Evolutionary conservation across 2,888 invertebrate genomes (phyloP).

Genomic region (Nebria brevicollis): DNA sequence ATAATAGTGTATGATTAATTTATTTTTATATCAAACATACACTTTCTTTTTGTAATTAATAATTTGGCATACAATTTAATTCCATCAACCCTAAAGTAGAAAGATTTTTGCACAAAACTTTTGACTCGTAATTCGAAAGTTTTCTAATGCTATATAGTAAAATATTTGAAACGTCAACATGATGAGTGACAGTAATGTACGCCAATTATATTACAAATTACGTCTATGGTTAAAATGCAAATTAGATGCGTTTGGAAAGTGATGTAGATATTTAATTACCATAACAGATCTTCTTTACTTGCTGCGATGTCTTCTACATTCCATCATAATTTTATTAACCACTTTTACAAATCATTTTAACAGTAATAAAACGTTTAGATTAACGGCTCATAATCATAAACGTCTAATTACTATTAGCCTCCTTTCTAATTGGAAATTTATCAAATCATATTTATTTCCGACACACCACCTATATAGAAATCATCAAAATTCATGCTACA

Average conservation of each 20-base stretch:
- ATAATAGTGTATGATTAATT: too few relatives aligned
- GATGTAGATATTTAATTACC: neutral
- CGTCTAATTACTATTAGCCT: constrained; percentile 4
- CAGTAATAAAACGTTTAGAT: neutral
- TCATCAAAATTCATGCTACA: too few relatives aligned
- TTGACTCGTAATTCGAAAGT: neutral
- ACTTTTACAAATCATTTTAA: neutral
- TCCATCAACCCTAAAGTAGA: too few relatives aligned
- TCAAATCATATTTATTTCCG: neutral
- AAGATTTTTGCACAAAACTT: too few relatives aligned
- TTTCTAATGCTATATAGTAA: neutral
- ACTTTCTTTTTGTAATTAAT: too few relatives aligned
- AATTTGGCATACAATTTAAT: too few relatives aligned
- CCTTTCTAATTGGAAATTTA: constrained; percentile 19
- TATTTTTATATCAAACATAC: too few relatives aligned
- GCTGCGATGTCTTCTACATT: neutral
- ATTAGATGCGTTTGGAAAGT: constrained; percentile 20
- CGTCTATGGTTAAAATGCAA: constrained; percentile 35
- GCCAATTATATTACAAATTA: constrained; percentile 36
- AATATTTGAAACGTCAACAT: neutral
- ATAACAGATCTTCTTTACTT: neutral
- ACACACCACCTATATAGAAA: too few relatives aligned
- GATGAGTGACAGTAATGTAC: constrained; percentile 38
- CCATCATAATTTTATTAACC: neutral
- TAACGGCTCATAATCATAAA: neutral